A percentile compares a stretch with the other conserved stretches of the same genome.
phyloP scores from a whole-genome alignment of 2,113 vertebrate species.

The Dasyurus viverrinus region DNA sequence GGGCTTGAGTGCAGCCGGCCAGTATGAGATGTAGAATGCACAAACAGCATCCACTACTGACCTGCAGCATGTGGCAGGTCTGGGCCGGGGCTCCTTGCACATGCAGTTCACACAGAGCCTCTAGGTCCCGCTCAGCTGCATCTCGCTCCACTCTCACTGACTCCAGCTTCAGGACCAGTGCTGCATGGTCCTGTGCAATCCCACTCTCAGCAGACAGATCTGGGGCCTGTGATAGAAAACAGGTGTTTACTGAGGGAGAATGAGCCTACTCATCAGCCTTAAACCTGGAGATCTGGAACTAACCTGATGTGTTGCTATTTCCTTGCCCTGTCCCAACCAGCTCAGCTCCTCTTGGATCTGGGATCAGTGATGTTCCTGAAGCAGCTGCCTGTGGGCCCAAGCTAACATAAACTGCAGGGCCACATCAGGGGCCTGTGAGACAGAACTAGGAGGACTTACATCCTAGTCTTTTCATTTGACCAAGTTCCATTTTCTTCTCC shows the following conservation, averaged over 20 bases:
- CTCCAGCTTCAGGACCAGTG: slow-evolving; percentile 86
- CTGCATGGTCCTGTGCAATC: slow-evolving; percentile 81
- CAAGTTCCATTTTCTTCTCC: not conserved
- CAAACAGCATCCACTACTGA: slow-evolving; percentile 60
- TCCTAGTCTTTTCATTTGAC: too few relatives aligned
- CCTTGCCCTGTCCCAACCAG: slow-evolving; percentile 76
- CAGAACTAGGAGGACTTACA: slow-evolving; percentile 42
- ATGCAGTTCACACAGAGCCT: slow-evolving; percentile 79
- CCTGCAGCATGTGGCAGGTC: slow-evolving; percentile 87
- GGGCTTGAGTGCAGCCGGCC: not conserved
- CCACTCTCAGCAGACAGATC: slow-evolving; percentile 67
- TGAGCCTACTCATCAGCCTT: not conserved
- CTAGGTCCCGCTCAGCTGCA: slow-evolving; percentile 83
- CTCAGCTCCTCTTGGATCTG: slow-evolving; percentile 85
- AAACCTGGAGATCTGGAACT: not conserved
- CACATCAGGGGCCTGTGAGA: slow-evolving; percentile 70
- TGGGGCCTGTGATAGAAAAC: not conserved
- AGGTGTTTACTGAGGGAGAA: not conserved
- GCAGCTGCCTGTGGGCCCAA: slow-evolving; percentile 81
- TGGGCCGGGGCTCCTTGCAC: slow-evolving; percentile 78
- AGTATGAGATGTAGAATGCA: not conserved
- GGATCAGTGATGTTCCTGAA: slow-evolving; percentile 83
- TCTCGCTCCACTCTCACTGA: slow-evolving; percentile 83
- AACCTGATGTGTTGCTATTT: slow-evolving; percentile 71
- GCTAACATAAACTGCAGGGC: slow-evolving; percentile 83